Evolutionary conservation across 2,888 invertebrate species (phyloP), one percentile per base, ranked within the genome.

Genomic region (Habroteleia sp.): DNA sequence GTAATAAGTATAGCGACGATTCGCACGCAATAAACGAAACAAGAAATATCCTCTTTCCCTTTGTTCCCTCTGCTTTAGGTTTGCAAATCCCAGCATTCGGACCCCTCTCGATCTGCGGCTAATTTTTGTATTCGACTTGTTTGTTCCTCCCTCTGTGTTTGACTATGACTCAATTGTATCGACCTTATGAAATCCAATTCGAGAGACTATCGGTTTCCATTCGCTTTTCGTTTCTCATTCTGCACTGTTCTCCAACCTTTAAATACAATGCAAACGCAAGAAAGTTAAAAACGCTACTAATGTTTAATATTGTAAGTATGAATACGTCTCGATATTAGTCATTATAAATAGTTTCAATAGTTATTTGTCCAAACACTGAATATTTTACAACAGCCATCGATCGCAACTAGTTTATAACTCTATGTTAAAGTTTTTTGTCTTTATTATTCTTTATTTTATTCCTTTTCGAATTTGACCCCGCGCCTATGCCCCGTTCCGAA

Each of bases 331-430:
- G 81, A 82, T 82, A 82, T 82, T 82, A 83, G 77, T 75, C 68
- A 74, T 81, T 83, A 83, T 84, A 84, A 81, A 84, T 82, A 84
- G 82, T 81, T 79, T 85, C 80, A 82, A 86, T 85, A 85, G 81
- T 84, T 85, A 84, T 84, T 84, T 83, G 83, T 85, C 84, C 81
- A 86, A 85, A 86, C 85, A 87, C 81, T 84, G 84, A 86, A 86
- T 86, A 85, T 85, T 87, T 85, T 86, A 86, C 85, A 87, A 86
- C 86, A 86, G 84, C 85, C 85, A 85, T 84, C 82, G 83, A 82
- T 84, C 82, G 84, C 84, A 87, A 85, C 85, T 83, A 85, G 80
- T 79, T 74, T 76, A 79, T 84, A 85, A 83, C 77, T 80, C 81
- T 82, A 83, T 79, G 66, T 82, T 82, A 85, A 87, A 85, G 41